A percentile compares a stretch with the other conserved stretches of the same genome.
phyloP scores from a whole-genome alignment of 2,888 invertebrate genomes.

The Melinaea marsaeus region DNA sequence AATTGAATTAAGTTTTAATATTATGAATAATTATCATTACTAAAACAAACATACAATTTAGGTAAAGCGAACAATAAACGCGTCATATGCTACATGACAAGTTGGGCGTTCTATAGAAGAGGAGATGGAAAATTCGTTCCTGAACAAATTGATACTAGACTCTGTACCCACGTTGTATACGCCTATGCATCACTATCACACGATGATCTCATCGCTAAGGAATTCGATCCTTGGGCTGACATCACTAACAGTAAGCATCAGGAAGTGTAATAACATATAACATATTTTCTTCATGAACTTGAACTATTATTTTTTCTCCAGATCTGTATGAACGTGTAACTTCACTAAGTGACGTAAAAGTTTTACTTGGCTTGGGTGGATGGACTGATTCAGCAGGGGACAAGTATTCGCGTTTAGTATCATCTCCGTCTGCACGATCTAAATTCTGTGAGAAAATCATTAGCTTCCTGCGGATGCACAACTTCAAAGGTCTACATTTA shows the following conservation, averaged over 20 bases:
- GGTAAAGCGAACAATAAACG: constrained; percentile 63
- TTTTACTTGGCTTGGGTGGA: constrained; percentile 92
- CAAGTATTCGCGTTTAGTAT: constrained; percentile 89
- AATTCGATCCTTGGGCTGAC: constrained; percentile 93
- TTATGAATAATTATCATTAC: background rate
- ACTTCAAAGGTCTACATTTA: constrained; percentile 91
- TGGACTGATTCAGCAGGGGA: constrained; percentile 96
- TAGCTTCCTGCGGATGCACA: constrained; percentile 83
- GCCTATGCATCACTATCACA: constrained; percentile 93
- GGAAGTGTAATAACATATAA: too few relatives aligned
- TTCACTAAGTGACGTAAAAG: constrained; percentile 80
- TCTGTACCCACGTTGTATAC: constrained; percentile 93
- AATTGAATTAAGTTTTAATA: too few relatives aligned
- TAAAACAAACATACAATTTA: constrained; percentile 28
- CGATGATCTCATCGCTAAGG: constrained; percentile 84
- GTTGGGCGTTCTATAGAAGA: constrained; percentile 92
- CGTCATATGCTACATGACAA: constrained; percentile 92
- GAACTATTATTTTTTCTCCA: constrained; percentile 46
- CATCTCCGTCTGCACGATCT: constrained; percentile 80
- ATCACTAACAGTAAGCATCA: constrained; percentile 85
- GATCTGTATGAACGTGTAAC: constrained; percentile 89
- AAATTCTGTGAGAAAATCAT: constrained; percentile 84
- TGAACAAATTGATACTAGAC: constrained; percentile 86
- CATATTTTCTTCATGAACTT: background rate
- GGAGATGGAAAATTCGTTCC: constrained; percentile 91